Base-by-base conservation (phyloP, 2,797 vertebrate species). In the Buceros bicornis region DNA sequence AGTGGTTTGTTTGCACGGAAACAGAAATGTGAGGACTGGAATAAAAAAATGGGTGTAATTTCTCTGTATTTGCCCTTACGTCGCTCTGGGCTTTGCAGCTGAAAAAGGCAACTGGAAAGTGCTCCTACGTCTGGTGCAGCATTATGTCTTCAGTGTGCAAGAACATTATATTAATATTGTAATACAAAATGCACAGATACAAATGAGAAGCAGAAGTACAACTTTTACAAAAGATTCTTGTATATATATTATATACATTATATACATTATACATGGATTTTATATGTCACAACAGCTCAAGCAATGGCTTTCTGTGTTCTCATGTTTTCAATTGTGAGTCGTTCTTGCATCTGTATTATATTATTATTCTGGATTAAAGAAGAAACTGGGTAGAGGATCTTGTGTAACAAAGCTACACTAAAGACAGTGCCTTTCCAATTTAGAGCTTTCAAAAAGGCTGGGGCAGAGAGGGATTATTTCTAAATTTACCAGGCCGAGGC, bases 161-260 rank as follows among this genome's bases (percentile, higher is more conserved):
- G 24, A 86, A 53, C 24, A 50, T 54, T 76, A 18, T 42, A 42
- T 79, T 90, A 54, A 35, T 47, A 77, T 61, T 74, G 43, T n/a
- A 45, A 71, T 31, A 74, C 1, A 26, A 64, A 65, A 89, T 35
- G 6, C 42, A 84, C 24, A 84, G 53, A 91, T 71, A 87, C 12
- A 74, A 87, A 80, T 71, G 14, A 74, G 71, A 85, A 80, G 6
- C 31, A 82, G 8, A 89, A 82, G 57, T 58, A 67, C 31, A 69
- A n/a, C 51, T 80, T 90, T 65, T 65, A 94, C 19, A 86, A 90
- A 94, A 78, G 91, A 90, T 69, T 90, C 66, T 89, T 89, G 47
- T 78, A 57, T 78, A 65, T 73, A 22, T 65, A 13, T 89, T 89
- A 90, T 82, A 61, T 76, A 97, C 81, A 96, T 82, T 91, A 87